Evolutionary conservation across 2,113 vertebrate species (phyloP).

Genomic region (Lophochroa leadbeateri): DNA sequence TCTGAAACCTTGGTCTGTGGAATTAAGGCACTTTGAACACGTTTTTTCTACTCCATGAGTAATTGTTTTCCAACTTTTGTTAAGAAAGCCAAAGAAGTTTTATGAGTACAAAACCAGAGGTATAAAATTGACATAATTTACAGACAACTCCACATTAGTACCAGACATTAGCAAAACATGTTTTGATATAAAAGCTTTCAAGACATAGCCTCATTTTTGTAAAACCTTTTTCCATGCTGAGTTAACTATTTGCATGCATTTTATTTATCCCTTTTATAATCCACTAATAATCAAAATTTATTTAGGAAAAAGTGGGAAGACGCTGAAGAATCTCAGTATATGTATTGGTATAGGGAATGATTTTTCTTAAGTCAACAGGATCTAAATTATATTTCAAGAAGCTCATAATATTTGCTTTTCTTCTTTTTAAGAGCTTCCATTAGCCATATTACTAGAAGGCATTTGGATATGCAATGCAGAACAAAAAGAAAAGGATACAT

Average conservation of each 20-base stretch:
- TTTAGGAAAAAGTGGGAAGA: not conserved
- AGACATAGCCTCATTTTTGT: conserved; percentile 61
- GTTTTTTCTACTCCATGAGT: conserved; percentile 51
- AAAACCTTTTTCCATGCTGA: conserved; percentile 51
- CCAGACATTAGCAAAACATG: conserved; percentile 63
- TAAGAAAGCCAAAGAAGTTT: conserved; percentile 66
- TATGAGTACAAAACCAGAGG: conserved; percentile 71
- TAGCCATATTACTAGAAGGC: not conserved
- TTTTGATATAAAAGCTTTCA: conserved; percentile 68
- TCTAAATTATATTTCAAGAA: not conserved
- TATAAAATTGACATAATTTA: conserved; percentile 76
- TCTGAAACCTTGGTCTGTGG: conserved; percentile 61
- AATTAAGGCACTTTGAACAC: conserved; percentile 64
- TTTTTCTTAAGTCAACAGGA: not conserved
- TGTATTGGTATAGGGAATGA: not conserved
- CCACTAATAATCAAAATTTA: not conserved
- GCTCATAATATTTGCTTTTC: not conserved
- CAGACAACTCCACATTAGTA: conserved; percentile 64
- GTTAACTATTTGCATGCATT: conserved; percentile 52
- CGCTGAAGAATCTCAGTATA: not conserved
- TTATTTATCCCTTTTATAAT: not conserved
- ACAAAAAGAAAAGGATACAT: not conserved
- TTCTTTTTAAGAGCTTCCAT: not conserved
- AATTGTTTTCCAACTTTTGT: conserved; percentile 45
- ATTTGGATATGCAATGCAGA: conserved; percentile 21